Conservation (phyloP, 2,888 invertebrate genomes). For the Catotricha subobsoleta region DNA sequence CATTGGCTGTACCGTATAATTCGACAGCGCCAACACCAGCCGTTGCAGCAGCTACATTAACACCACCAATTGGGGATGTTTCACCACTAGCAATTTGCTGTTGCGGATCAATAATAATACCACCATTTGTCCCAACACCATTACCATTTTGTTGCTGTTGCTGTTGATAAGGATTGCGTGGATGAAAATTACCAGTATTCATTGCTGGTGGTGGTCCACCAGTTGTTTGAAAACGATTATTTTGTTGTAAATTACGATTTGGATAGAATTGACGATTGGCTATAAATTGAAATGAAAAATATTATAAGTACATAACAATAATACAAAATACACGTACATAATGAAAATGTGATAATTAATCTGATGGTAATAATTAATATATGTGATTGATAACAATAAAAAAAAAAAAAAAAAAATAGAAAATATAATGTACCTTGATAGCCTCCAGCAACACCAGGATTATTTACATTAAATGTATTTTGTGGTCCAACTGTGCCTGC, state of each 20-base stretch:
- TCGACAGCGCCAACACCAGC: slow-evolving; percentile 37
- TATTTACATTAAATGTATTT: not conserved
- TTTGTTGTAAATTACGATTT: slow-evolving; percentile 1
- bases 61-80: slow-evolving; percentile 16
- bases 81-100: too few relatives aligned
- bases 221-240: not conserved
- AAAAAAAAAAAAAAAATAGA: too few relatives aligned
- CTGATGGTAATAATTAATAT: too few relatives aligned
- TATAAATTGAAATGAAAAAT: too few relatives aligned
- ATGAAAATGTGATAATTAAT: too few relatives aligned
- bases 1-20: not conserved
- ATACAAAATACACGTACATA: too few relatives aligned
- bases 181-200: not conserved
- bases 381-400: too few relatives aligned
- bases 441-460: not conserved
- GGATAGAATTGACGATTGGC: too few relatives aligned
- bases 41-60: slow-evolving; percentile 26
- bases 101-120: slow-evolving; percentile 17
- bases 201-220: slow-evolving; percentile 14
- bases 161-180: slow-evolving; percentile 20
- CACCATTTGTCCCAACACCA: slow-evolving; percentile 31
- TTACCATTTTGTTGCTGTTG: slow-evolving; percentile 8
- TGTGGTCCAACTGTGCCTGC: not conserved
- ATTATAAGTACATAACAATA: too few relatives aligned
- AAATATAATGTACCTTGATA: not conserved